Evolutionary conservation across 1,140 invertebrate species (phyloP).

Genomic region (Leucophenga varia): DNA sequence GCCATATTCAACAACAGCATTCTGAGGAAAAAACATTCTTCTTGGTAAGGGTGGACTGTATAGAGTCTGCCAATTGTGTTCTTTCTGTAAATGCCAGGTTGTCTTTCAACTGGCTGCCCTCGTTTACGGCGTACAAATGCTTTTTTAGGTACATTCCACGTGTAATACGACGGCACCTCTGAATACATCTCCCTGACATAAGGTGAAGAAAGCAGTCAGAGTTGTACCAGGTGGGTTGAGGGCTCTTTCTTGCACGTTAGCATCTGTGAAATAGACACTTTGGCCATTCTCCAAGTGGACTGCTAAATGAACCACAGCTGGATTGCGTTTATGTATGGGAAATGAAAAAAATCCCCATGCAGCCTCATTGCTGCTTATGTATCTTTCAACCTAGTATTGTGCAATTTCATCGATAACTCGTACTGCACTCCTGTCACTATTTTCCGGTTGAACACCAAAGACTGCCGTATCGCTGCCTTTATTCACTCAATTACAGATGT

Average conservation of each 20-base stretch:
- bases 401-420: slow-evolving; percentile 9
- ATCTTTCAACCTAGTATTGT: slow-evolving; percentile 45
- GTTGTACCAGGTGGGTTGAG: slow-evolving; percentile 29
- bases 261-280: slow-evolving; percentile 44
- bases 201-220: slow-evolving; percentile 48
- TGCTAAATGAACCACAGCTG: too few relatives aligned
- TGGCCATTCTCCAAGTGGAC: too few relatives aligned
- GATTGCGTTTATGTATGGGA: too few relatives aligned
- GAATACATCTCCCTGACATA: slow-evolving; percentile 33
- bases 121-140: slow-evolving; percentile 4
- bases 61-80: slow-evolving; percentile 47
- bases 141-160: slow-evolving; percentile 49
- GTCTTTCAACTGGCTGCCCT: slow-evolving; percentile 20
- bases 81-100: slow-evolving; percentile 24
- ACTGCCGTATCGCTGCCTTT: too few relatives aligned
- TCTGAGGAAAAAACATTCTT: slow-evolving; percentile 41
- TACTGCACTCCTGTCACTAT: too few relatives aligned
- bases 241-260: slow-evolving; percentile 25
- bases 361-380: too few relatives aligned
- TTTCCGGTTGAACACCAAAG: not conserved
- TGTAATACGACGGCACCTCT: slow-evolving; percentile 53
- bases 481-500: too few relatives aligned
- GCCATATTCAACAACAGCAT: too few relatives aligned
- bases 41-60: slow-evolving; percentile 45
- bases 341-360: too few relatives aligned